Conservation (phyloP, 2,113 vertebrate species). For the Candoia aspera region DNA sequence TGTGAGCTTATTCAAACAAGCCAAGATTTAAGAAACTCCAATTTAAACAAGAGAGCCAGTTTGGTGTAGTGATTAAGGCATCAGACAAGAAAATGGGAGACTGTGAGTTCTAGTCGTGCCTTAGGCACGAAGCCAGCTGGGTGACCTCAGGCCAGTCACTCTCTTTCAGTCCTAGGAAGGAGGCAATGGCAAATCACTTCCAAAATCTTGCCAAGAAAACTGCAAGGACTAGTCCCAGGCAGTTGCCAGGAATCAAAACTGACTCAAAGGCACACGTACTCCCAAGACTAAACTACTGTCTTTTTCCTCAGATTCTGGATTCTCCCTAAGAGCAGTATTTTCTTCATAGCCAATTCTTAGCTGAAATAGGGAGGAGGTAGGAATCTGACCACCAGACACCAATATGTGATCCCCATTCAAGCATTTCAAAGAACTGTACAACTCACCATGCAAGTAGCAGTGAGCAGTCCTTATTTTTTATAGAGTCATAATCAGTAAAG, state of each 20-base stretch:
- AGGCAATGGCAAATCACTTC: background rate
- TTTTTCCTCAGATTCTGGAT: background rate
- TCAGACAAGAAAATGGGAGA: background rate
- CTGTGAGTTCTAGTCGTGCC: background rate
- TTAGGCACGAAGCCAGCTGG: background rate
- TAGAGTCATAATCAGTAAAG: no score
- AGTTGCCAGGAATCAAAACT: background rate
- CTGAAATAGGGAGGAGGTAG: background rate
- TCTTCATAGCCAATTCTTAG: background rate
- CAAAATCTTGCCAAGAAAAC: background rate
- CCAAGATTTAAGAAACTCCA: background rate
- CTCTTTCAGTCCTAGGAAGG: background rate
- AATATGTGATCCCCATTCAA: background rate
- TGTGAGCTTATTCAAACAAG: background rate
- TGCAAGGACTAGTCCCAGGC: no score
- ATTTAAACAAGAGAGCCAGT: background rate
- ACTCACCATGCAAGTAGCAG: no score
- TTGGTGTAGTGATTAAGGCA: background rate
- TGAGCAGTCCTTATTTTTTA: no score
- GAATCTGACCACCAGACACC: background rate
- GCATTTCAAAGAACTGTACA: no score
- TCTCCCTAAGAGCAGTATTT: background rate
- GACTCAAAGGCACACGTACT: background rate
- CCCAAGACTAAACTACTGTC: background rate
- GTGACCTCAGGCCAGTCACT: background rate